Evolutionary conservation across 2,797 vertebrate species (phyloP).

Genomic region (Antrozous pallidus): DNA sequence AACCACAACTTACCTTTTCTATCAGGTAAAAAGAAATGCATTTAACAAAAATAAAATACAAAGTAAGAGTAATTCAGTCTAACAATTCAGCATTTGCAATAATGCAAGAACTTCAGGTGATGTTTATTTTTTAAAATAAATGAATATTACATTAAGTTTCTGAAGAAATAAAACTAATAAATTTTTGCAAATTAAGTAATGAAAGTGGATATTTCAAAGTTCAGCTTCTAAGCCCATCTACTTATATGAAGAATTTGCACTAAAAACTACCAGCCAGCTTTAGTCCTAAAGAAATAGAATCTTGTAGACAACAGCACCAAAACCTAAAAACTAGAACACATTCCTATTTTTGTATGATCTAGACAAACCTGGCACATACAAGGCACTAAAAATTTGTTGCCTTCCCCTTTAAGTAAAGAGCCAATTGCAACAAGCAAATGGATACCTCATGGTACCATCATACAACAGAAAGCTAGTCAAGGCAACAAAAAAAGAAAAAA

Average conservation of each 20-base stretch:
- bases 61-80: neutral
- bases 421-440: neutral
- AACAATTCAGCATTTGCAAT: neutral
- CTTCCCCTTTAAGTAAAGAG: conserved; percentile 7
- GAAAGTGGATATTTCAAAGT: neutral
- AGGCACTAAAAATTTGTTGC: neutral
- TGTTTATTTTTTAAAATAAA: no score
- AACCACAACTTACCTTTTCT: neutral
- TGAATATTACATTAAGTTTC: neutral
- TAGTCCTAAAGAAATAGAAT: neutral
- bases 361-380: neutral
- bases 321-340: neutral
- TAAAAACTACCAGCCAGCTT: neutral
- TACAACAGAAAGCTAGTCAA: neutral
- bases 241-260: neutral
- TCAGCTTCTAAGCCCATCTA: neutral
- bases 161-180: neutral
- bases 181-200: neutral
- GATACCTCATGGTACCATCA: neutral
- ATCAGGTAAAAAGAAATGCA: neutral
- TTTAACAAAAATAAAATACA: neutral
- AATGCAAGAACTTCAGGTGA: neutral
- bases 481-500: neutral
- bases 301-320: neutral
- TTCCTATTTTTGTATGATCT: neutral